A percentile compares a stretch with the other conserved stretches of the same genome.
Evolutionary conservation across 2,888 invertebrate species (phyloP).

Genomic region (Metacarcinus magister): DNA sequence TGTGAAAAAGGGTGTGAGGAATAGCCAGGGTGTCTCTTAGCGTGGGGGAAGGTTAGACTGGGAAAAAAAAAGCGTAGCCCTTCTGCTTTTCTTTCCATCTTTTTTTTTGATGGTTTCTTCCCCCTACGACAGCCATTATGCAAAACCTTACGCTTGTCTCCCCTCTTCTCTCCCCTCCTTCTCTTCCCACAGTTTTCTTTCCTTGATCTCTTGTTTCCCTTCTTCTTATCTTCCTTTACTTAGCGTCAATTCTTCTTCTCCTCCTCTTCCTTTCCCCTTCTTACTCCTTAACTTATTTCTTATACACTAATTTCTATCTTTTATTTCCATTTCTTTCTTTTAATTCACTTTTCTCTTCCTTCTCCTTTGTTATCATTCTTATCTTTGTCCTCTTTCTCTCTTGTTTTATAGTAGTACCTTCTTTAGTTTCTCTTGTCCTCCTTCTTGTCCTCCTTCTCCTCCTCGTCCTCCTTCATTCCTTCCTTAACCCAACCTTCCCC

Average conservation of each 20-base stretch:
- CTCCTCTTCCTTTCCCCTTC: background rate
- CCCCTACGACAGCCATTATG: slow-evolving; percentile 19
- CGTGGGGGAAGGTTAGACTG: no score
- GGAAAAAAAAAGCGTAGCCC: background rate
- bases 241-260: background rate
- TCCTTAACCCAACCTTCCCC: background rate
- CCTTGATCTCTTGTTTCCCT: background rate
- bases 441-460: background rate
- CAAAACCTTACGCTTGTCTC: background rate
- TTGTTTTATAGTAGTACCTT: no score
- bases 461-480: background rate
- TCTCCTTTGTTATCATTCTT: background rate
- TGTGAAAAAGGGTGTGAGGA: no score
- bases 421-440: background rate
- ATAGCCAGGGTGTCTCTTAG: no score
- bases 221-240: background rate
- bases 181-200: background rate
- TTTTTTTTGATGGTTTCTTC: background rate
- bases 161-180: background rate
- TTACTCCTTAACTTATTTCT: no score
- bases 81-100: background rate
- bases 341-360: no score
- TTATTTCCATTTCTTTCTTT: no score
- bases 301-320: no score
- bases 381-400: background rate